These are phyloP conservation scores for Penaeus japonicus DNA, from an alignment of 1,140 invertebrate species.

Conservation along the genomic window DNA sequence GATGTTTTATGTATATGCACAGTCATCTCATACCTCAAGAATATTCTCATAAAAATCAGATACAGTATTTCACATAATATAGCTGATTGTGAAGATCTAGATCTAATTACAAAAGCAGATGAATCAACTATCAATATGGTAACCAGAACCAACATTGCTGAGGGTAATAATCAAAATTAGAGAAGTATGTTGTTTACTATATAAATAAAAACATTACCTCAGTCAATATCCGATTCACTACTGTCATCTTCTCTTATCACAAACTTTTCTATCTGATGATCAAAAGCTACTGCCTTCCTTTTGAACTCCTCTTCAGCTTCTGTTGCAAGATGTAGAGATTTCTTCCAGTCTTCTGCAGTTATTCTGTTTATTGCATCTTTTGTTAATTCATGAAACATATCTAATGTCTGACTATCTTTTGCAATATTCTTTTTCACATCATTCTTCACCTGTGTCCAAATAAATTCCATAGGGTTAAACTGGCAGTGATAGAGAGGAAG, in stretches of 20 bases:
- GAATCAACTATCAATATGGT: too few relatives aligned
- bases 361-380: background rate
- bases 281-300: background rate
- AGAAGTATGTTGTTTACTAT: too few relatives aligned
- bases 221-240: background rate
- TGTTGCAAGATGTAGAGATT: background rate
- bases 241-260: background rate
- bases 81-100: too few relatives aligned
- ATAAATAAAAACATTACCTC: background rate
- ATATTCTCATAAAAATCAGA: too few relatives aligned
- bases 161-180: too few relatives aligned
- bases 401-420: background rate
- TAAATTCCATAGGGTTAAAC: background rate
- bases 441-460: slow-evolving; percentile 10
- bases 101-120: too few relatives aligned
- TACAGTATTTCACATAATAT: too few relatives aligned
- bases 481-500: slow-evolving; percentile 17
- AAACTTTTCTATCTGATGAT: background rate
- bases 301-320: background rate
- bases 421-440: background rate
- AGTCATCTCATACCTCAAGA: too few relatives aligned
- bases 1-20: too few relatives aligned
- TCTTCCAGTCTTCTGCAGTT: background rate
- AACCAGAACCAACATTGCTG: too few relatives aligned
- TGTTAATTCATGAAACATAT: background rate